These are phyloP conservation scores for Picus viridis DNA, from an alignment of 2,797 vertebrate genomes.

Conservation along the genomic window DNA sequence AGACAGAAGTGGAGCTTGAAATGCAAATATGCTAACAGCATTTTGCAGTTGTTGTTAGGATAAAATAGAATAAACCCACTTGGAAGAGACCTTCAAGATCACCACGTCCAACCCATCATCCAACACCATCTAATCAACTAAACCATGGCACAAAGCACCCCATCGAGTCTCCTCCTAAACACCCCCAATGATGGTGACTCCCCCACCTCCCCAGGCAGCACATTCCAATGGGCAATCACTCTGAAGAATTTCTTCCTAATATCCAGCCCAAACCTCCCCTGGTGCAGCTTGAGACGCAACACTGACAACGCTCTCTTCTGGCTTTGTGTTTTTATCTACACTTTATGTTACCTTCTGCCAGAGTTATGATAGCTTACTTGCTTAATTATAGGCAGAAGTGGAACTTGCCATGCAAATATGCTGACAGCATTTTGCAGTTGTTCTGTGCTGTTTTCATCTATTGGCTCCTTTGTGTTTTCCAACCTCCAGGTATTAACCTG, in stretches of 20 bases:
- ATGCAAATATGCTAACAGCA: conserved; percentile 46
- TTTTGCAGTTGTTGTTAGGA: conserved; percentile 45
- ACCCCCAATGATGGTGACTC: too few species aligned
- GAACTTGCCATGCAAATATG: conserved; percentile 53
- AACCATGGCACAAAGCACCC: too few species aligned
- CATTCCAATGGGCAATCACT: too few species aligned
- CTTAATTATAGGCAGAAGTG: conserved; percentile 52
- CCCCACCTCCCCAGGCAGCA: too few species aligned
- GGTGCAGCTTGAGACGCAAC: background rate
- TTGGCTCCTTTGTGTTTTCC: conserved; percentile 52
- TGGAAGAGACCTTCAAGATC: too few species aligned
- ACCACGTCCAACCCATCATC: too few species aligned
- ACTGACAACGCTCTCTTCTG: background rate
- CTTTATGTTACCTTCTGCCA: conserved; percentile 7
- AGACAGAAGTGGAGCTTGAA: conserved; percentile 27
- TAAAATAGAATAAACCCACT: too few species aligned
- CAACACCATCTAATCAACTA: too few species aligned
- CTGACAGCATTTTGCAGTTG: conserved; percentile 36
- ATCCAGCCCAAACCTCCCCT: too few species aligned
- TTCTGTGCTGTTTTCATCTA: conserved; percentile 9
- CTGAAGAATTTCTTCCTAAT: too few species aligned
- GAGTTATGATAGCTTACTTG: conserved; percentile 37
- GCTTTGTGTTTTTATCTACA: conserved; percentile 36
- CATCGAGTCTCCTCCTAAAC: too few species aligned
- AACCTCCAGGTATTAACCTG: conserved; percentile 34